These are phyloP conservation scores for Saimiri boliviensis DNA, from an alignment of 2,113 vertebrate genomes.

Conservation along the genomic window DNA sequence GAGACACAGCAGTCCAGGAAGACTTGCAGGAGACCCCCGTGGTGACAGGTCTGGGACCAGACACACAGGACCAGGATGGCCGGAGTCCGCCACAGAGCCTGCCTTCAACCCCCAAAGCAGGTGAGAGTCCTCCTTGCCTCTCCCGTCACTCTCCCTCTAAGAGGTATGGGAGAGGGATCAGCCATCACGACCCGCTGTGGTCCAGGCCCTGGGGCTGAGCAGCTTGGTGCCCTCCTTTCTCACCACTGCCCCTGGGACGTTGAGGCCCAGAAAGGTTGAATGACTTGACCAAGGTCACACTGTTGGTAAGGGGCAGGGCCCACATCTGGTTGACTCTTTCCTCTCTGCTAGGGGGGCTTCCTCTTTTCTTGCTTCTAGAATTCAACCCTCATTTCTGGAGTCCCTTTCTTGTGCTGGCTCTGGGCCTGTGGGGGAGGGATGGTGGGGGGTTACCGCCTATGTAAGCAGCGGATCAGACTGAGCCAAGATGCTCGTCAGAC, in stretches of 20 bases:
- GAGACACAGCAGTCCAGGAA: slow-evolving; percentile 55
- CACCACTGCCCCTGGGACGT: not conserved
- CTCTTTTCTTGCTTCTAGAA: not conserved
- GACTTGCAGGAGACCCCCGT: not conserved
- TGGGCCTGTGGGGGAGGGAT: not conserved
- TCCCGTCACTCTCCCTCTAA: not conserved
- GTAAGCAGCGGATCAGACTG: not conserved
- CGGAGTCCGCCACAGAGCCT: not conserved
- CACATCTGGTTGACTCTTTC: not conserved
- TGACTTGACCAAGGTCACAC: not conserved
- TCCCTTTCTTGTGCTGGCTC: not conserved
- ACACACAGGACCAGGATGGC: slow-evolving; percentile 7
- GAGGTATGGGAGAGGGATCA: not conserved
- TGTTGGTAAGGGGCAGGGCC: not conserved
- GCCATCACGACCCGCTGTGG: not conserved
- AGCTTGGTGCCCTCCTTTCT: not conserved
- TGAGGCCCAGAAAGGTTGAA: not conserved
- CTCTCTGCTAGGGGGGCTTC: not conserved
- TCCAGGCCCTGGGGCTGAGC: not conserved
- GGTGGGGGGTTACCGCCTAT: not conserved
- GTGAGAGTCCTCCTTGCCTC: not conserved
- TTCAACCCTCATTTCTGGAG: not conserved
- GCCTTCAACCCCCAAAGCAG: not conserved
- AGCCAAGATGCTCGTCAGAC: not conserved
- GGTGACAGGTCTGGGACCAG: not conserved